Base-by-base conservation (phyloP, 2,797 vertebrate species). In the Gallirallus australis region DNA sequence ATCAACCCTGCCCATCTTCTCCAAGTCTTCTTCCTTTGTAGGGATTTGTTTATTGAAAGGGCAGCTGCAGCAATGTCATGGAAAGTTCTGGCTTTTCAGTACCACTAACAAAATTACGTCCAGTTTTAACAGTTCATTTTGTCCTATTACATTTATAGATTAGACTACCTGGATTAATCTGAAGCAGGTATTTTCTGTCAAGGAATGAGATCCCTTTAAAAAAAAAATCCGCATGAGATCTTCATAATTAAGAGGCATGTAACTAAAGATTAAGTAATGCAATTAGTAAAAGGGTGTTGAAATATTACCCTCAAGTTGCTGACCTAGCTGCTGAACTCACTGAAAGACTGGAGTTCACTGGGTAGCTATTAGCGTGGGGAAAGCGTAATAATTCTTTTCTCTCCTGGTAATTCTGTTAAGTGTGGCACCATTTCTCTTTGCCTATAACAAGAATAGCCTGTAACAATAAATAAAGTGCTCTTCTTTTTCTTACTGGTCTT, bases 1-100 rank as follows among this genome's bases (percentile, higher is more conserved):
- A 45, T 52, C 17, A n/a, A 5, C 2, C 4, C 19, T 0, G 0
- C 0, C 11, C 28, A 40, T 65, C 57, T 82, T 18, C 23, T 33
- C 12, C 19, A 57, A 48, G 25, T 16, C 6, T n/a, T 76, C 9
- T 60, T 61, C 53, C 21, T 79, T 25, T 71, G 4, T 18, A 21
- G 20, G 27, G 8, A 2, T 47, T 53, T 75, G 7, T 56, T 69
- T 18, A 7, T 18, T 27, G 23, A 78, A 30, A 8, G 23, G 13
- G 25, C 37, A 73, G 24, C 60, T 86, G 20, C 23, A 79, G 40
- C 18, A 75, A 63, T 60, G 30, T 11, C 4, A 27, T 28, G 31
- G 24, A 42, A 86, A 64, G 15, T 69, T 75, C 25, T 64, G 37
- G 23, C 10, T 68, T 87, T 79, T 7, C 47, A 64, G 21, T 19